Conservation (phyloP, 2,888 invertebrate genomes). For the Atethmia centrago region DNA sequence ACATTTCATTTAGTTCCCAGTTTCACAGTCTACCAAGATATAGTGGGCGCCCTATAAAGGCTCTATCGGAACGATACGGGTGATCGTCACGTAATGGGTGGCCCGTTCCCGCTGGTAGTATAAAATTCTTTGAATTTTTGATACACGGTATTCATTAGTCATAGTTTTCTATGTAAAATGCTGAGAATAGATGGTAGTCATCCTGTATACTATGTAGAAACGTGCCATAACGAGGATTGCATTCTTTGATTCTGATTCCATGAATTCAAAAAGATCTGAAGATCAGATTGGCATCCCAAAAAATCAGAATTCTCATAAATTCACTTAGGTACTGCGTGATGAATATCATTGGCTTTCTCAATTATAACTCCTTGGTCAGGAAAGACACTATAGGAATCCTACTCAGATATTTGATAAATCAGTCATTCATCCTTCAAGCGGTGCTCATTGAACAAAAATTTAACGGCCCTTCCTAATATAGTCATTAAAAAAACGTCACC, state of each 20-base stretch:
- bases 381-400: background rate
- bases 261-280: background rate
- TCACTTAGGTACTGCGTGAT: too few species aligned
- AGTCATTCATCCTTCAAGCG: background rate
- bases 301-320: background rate
- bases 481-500: constrained; percentile 23
- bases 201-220: background rate
- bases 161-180: constrained; percentile 23
- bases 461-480: constrained; percentile 11
- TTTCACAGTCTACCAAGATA: constrained; percentile 16
- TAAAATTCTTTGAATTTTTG: constrained; percentile 47
- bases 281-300: background rate
- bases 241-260: background rate
- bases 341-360: background rate
- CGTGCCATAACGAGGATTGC: background rate
- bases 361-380: background rate
- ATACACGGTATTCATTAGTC: constrained; percentile 34
- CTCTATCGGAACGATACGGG: constrained; percentile 64
- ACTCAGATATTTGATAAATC: background rate
- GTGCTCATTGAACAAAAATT: background rate
- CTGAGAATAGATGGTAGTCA: background rate
- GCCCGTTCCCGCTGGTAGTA: constrained; percentile 51
- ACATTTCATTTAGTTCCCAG: constrained; percentile 19
- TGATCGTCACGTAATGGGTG: constrained; percentile 75
- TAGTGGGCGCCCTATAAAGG: constrained; percentile 38